Conservation (phyloP, 2,113 vertebrate genomes). For the Menidia beryllina region DNA sequence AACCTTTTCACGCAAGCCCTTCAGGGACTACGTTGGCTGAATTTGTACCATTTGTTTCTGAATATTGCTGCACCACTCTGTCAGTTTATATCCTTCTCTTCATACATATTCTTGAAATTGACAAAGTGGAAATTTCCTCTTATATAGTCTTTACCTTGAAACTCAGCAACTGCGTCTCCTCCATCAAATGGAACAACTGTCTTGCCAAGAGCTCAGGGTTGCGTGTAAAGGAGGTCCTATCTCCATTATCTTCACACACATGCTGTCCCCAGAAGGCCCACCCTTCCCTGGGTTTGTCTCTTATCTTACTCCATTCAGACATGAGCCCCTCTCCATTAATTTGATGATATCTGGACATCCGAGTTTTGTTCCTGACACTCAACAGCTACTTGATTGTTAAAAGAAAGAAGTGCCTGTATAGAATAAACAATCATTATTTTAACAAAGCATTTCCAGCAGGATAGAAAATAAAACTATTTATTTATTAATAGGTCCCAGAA, state of each 20-base stretch:
- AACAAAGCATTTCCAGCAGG: not conserved
- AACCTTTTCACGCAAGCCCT: not conserved
- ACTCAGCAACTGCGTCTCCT: conserved; percentile 28
- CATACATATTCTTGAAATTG: conserved; percentile 7
- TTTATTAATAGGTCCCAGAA: no score
- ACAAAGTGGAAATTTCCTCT: not conserved
- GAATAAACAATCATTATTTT: conserved; percentile 1
- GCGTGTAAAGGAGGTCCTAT: conserved; percentile 5
- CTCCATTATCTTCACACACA: conserved; percentile 62
- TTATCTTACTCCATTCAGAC: conserved; percentile 62
- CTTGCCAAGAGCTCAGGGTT: conserved; percentile 24
- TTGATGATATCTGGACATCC: conserved; percentile 1
- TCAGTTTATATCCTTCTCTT: not conserved
- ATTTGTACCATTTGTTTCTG: not conserved
- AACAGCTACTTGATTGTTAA: conserved; percentile 8
- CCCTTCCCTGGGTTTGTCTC: conserved; percentile 25
- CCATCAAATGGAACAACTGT: conserved; percentile 35
- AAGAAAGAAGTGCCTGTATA: not conserved
- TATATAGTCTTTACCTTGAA: conserved; percentile 64
- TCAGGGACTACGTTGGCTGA: not conserved
- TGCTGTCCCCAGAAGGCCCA: conserved; percentile 48
- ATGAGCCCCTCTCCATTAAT: conserved; percentile 1
- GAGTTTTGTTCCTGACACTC: not conserved
- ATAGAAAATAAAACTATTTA: no score
- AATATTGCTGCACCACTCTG: not conserved